Evolutionary conservation across 2,797 vertebrate genomes (phyloP), one percentile per base, ranked within the genome.

Genomic region (Gobio occitaniae): DNA sequence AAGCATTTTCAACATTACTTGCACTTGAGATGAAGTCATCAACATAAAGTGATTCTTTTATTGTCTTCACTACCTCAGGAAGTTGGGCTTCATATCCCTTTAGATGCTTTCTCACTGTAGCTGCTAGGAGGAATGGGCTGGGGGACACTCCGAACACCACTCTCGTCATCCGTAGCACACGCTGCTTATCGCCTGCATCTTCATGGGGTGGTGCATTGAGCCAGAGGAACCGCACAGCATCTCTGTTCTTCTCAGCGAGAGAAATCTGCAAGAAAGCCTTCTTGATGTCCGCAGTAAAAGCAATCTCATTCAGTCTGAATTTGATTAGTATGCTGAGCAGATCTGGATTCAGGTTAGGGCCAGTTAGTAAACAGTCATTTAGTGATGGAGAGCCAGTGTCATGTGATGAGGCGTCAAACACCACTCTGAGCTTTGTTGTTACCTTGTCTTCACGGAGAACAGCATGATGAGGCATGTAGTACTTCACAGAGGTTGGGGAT

Each of bases 221-320:
- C 84, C 87, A 86, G 76, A 87, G 61, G n/a, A 90, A 90, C 41
- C 69, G 77, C 25, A 86, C 52, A 2, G 66, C 75, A 50, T 84
- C 71, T 48, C 75, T 79, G 61, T 88, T 85, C 6, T 7, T 87
- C 11, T 87, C 85, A 71, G 50, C 36, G 2, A 88, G 61, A 0
- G 50, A 50, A 6, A 91, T 88, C 63, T 88, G 80, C 9, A 87
- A 16, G 17, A 90, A 89, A 6, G 70, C 79, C 32, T 89, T 89
- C 0, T 80, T 85, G 0, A 87, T 84, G 6, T 68, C 8, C 41
- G 36, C 9, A 8, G 8, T n/a, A n/a, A n/a, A n/a, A n/a, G n/a
- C n/a, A n/a, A n/a, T n/a, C n/a, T n/a, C n/a, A n/a, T n/a, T n/a
- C n/a, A n/a, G n/a, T n/a, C n/a, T n/a, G n/a, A n/a, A n/a, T n/a